Evolutionary conservation across 2,888 invertebrate genomes (phyloP), one percentile per base, ranked within the genome.

Genomic region (Monoplex corrugatus): DNA sequence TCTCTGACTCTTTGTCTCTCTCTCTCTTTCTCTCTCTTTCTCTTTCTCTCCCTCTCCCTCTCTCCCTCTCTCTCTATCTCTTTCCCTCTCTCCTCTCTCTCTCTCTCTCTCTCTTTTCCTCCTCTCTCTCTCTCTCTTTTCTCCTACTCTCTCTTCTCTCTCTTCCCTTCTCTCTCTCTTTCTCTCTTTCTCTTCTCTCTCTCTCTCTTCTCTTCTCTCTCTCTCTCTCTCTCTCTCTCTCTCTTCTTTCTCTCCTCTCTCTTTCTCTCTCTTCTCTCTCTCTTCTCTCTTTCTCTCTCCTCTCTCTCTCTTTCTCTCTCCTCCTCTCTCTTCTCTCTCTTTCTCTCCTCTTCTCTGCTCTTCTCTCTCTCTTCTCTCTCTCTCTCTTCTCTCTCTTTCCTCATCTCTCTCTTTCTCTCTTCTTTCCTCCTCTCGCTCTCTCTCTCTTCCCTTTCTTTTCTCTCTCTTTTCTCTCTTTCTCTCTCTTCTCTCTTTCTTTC

Each of bases 181-280:
- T 85, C 23, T 85, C 16, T 85, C n/a, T 68, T 68, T 23, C 72
- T 28, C 28, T 50, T 85, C 23, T 85, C 35, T 85, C 45, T 57
- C 63, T 85, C 35, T 50, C 16, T 45, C 16, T 50, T 50, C 50
- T 57, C 63, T 85, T 50, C 86, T 40, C 32, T 38, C 40, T 38
- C 50, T 86, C 63, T 50, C 44, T 86, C 86, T 50, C 44, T 86
- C 86, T 63, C 50, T 86, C 86, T 45, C 43, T 84, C 84, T 45
- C 43, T 84, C 84, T 35, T n/a, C 45, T 28, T 40, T 43, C 28
- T 23, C 28, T 43, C 28, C n/a, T n/a, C 45, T 83, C 43, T 40
- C 45, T 40, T 23, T 83, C 83, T 40, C 40, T 40, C 43, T 83
- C 83, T 16, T 28, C 43, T 23, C 43, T n/a, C 40, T n/a, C 40